These are phyloP conservation scores for Cyrtorhinus lividipennis DNA, from an alignment of 1,140 invertebrate species.

Conservation along the genomic window DNA sequence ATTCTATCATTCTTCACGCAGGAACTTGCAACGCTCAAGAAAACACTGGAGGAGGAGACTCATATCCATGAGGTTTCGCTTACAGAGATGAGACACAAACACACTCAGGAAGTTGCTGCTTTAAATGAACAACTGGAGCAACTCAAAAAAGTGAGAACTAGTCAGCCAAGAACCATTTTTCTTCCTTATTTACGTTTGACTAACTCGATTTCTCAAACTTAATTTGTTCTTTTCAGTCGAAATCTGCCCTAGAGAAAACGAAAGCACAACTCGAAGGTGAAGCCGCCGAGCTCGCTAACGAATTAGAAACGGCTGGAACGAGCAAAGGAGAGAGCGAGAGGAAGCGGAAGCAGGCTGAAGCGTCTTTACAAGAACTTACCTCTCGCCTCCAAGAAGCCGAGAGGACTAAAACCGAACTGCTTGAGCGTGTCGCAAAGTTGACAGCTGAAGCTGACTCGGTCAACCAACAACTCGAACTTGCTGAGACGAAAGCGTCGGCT, in stretches of 20 bases:
- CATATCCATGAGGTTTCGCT: slow-evolving; percentile 63
- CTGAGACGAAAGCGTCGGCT: slow-evolving; percentile 61
- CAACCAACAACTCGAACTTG: slow-evolving; percentile 64
- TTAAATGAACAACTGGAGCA: slow-evolving; percentile 86
- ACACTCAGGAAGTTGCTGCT: slow-evolving; percentile 67
- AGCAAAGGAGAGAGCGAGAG: slow-evolving; percentile 80
- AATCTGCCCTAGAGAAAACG: slow-evolving; percentile 68
- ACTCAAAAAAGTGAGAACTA: slow-evolving; percentile 63
- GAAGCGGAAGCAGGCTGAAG: slow-evolving; percentile 66
- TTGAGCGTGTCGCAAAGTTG: slow-evolving; percentile 57
- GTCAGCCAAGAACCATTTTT: too few relatives aligned
- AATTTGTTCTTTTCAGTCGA: slow-evolving; percentile 39
- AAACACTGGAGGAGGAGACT: slow-evolving; percentile 77
- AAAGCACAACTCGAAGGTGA: slow-evolving; percentile 83
- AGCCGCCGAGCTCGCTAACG: slow-evolving; percentile 81
- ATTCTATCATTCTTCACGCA: too few relatives aligned
- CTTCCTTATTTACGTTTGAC: too few relatives aligned
- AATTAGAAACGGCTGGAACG: slow-evolving; percentile 68
- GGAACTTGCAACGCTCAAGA: slow-evolving; percentile 82
- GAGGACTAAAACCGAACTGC: slow-evolving; percentile 45
- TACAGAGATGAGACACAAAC: slow-evolving; percentile 79
- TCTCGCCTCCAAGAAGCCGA: slow-evolving; percentile 52
- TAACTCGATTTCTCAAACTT: too few relatives aligned
- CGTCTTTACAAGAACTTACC: slow-evolving; percentile 19
- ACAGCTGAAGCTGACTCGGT: slow-evolving; percentile 63